Base-by-base conservation (phyloP, 2,888 invertebrate species). In the Melanotus villosus region DNA sequence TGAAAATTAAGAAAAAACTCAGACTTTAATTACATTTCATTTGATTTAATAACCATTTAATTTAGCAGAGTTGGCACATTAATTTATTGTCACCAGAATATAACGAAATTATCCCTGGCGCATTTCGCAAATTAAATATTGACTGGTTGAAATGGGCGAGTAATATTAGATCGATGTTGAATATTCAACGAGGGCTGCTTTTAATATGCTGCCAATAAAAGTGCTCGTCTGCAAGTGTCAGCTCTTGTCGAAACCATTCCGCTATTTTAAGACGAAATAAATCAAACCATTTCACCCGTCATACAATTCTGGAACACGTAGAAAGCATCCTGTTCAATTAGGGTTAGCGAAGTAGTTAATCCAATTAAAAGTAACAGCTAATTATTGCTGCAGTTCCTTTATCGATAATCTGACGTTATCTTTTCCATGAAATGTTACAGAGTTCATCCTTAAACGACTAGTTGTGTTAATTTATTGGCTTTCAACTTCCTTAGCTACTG, bases 91-190 rank as follows among this genome's bases (percentile, higher is more conserved):
- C 58, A 59, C 38, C 19, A 19, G 16, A 50, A 47, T 65, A 58
- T 65, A 59, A 59, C 45, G 30, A 65, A 58, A 50, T 65, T 65
- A 59, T 45, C 47, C 5, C 26, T 6, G 23, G 47, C 23, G 47
- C 47, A 47, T 47, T 47, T 47, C 23, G 23, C 23, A 47, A 47
- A 65, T 65, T 56, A 65, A 65, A 56, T 65, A 56, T 65, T 65
- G 54, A 64, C 54, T 45, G 56, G 30, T 57, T 56, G 45, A 45
- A 54, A 56, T 21, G 26, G 36, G 45, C 34, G 32, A 34, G 57
- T 57, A 43, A 65, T 65, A 57, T 57, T 45, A 45, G 14, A 57
- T 65, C 34, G 56, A 45, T 34, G n/a, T 6, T 23, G 47, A 47
- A 47, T 47, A 47, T 14, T 47, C 47, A 47, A 23, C 12, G 12